These are phyloP conservation scores for Montipora foliosa DNA, from an alignment of 64 coral and sea anemone genomes.

Conservation along the genomic window DNA sequence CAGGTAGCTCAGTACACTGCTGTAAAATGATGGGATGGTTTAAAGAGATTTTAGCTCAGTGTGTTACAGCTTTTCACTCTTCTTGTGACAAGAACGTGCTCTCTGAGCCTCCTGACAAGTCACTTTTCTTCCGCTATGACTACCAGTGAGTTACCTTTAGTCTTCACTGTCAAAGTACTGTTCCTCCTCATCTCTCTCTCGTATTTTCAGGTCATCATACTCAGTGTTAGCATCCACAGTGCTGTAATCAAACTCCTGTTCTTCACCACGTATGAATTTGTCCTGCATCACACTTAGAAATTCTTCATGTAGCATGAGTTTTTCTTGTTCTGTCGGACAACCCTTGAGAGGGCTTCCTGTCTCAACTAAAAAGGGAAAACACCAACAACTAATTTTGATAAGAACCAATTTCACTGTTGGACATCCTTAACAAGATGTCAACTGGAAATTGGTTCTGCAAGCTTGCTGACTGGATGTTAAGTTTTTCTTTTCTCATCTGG, in stretches of 20 bases:
- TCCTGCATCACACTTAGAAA: conserved; percentile 92
- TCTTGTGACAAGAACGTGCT: too few species aligned
- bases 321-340: conserved; percentile 83
- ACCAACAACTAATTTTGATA: not conserved
- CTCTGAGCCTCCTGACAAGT: not conserved
- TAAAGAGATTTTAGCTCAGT: too few species aligned
- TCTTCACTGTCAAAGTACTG: conserved; percentile 93
- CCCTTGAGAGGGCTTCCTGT: conserved; percentile 80
- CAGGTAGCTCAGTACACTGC: too few species aligned
- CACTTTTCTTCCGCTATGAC: not conserved
- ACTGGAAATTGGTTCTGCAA: too few species aligned
- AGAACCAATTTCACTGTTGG: too few species aligned
- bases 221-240: conserved; percentile 92
- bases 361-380: conserved; percentile 18
- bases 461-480: too few species aligned
- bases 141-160: not conserved
- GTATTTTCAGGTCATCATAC: conserved; percentile 87
- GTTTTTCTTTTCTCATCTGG: too few species aligned
- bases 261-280: conserved; percentile 88
- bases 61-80: too few species aligned
- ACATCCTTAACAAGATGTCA: too few species aligned
- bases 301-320: conserved; percentile 80
- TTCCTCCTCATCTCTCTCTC: conserved; percentile 90
- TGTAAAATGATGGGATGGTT: too few species aligned
- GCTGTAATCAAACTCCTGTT: conserved; percentile 97